These are phyloP conservation scores for Drosophila obscura DNA, from an alignment of 1,140 invertebrate species.

Conservation along the genomic window DNA sequence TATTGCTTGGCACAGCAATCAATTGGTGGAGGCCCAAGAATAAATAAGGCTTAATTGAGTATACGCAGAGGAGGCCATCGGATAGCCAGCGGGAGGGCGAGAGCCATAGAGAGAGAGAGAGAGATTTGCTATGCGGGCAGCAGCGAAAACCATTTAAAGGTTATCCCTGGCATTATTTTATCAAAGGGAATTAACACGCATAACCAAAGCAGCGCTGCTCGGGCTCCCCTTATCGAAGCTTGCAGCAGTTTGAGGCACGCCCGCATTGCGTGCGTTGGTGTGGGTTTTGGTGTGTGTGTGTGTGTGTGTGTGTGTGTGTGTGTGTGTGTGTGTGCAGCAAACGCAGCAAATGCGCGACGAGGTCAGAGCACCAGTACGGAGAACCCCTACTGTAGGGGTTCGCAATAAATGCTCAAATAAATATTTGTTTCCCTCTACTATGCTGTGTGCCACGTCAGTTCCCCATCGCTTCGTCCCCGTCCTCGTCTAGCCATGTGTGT, in stretches of 20 bases:
- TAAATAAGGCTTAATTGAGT: conserved; percentile 82
- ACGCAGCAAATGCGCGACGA: conserved; percentile 25
- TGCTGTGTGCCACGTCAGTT: neutral
- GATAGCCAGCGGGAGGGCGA: neutral
- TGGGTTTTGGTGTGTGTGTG: neutral
- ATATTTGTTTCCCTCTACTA: conserved; percentile 48
- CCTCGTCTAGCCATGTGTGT: conserved; percentile 2
- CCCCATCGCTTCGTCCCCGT: neutral
- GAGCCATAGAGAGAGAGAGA: conserved; percentile 5
- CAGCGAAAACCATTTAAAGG: conserved; percentile 73
- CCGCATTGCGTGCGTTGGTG: conserved; percentile 63
- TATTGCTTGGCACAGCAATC: conserved; percentile 78
- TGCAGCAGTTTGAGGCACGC: conserved; percentile 76
- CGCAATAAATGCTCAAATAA: conserved; percentile 72
- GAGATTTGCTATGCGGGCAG: conserved; percentile 63
- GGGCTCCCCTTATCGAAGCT: conserved; percentile 55
- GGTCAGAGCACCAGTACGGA: conserved; percentile 7
- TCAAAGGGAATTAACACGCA: conserved; percentile 82
- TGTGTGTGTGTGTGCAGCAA: conserved; percentile 47
- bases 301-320: conserved; percentile 37
- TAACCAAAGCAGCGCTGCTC: conserved; percentile 54
- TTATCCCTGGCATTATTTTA: conserved; percentile 80
- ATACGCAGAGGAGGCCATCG: conserved; percentile 7
- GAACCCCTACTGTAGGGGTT: conserved; percentile 39
- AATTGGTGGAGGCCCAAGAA: conserved; percentile 63